phyloP scores from a whole-genome alignment of 2,797 vertebrate species.

The Chromobotia macracanthus region DNA sequence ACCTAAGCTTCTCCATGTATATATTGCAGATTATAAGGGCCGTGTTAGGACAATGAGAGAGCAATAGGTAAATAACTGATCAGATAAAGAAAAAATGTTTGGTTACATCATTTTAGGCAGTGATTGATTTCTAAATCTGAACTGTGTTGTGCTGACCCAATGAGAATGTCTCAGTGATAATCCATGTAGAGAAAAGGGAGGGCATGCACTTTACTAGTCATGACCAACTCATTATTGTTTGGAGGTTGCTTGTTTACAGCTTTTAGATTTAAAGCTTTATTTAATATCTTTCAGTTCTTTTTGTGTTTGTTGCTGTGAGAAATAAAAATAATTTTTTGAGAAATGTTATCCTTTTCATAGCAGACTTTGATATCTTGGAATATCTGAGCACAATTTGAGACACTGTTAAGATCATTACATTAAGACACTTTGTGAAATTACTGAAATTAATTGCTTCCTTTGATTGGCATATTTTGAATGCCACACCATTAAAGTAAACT shows the following conservation, averaged over 20 bases:
- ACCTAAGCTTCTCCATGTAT: not conserved
- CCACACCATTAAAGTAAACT: no score
- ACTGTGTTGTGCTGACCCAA: constrained; percentile 37
- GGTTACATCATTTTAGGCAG: constrained; percentile 28
- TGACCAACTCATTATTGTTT: not conserved
- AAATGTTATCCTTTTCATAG: no score
- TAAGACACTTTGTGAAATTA: no score
- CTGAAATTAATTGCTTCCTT: no score
- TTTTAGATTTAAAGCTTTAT: not conserved
- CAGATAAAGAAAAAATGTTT: constrained; percentile 21
- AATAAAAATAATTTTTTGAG: no score
- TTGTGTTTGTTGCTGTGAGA: no score
- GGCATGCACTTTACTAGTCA: not conserved
- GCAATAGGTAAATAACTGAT: constrained; percentile 1
- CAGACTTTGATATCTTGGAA: no score
- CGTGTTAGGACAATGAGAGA: not conserved
- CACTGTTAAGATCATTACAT: no score
- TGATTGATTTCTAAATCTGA: constrained; percentile 43
- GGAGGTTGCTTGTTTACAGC: not conserved
- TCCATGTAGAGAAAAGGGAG: constrained; percentile 13
- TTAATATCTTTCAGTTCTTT: no score
- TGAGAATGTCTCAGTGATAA: constrained; percentile 20
- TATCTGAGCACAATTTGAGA: no score
- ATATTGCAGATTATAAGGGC: not conserved
- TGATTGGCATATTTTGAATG: no score